phyloP scores from a whole-genome alignment of 1,140 invertebrate species.

The Spodoptera litura region DNA sequence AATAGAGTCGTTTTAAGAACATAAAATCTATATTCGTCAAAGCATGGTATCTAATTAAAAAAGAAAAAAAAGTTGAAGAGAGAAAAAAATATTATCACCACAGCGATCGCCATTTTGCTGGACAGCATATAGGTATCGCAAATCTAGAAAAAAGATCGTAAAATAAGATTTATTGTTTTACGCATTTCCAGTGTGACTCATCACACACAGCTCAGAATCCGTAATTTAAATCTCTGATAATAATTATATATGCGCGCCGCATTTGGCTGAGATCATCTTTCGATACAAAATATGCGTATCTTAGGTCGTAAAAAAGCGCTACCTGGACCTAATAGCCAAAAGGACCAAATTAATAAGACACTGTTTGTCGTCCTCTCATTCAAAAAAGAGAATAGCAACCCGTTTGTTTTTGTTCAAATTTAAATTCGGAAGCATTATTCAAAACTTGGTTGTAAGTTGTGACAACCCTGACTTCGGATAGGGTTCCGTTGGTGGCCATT shows the following conservation, averaged over 20 bases:
- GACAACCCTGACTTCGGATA: constrained; percentile 28
- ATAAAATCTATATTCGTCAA: no score
- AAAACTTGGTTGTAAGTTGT: background rate
- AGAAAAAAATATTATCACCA: background rate
- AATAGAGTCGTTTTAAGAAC: no score
- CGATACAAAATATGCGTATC: constrained; percentile 29
- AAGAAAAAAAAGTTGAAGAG: background rate
- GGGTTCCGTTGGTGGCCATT: constrained; percentile 57
- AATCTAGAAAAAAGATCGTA: constrained; percentile 8
- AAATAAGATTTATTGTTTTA: constrained; percentile 10
- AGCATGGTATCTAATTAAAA: background rate
- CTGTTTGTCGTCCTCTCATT: constrained; percentile 1
- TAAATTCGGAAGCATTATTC: constrained; percentile 5
- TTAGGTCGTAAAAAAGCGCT: constrained; percentile 15
- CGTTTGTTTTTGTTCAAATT: constrained; percentile 12
- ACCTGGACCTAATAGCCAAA: constrained; percentile 14
- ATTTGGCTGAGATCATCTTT: constrained; percentile 36
- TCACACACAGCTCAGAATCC: background rate
- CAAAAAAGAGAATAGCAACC: constrained; percentile 9
- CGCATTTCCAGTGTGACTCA: constrained; percentile 27
- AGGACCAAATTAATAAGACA: constrained; percentile 8
- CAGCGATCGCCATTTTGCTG: background rate
- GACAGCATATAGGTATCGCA: background rate
- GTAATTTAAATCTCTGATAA: constrained; percentile 23
- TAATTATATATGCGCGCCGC: constrained; percentile 21